Evolutionary conservation across 37 sponge, comb jelly and placozoan species (phyloP), one percentile per base, ranked within the genome.

Genomic region (Halisarca cf. caerulea): DNA sequence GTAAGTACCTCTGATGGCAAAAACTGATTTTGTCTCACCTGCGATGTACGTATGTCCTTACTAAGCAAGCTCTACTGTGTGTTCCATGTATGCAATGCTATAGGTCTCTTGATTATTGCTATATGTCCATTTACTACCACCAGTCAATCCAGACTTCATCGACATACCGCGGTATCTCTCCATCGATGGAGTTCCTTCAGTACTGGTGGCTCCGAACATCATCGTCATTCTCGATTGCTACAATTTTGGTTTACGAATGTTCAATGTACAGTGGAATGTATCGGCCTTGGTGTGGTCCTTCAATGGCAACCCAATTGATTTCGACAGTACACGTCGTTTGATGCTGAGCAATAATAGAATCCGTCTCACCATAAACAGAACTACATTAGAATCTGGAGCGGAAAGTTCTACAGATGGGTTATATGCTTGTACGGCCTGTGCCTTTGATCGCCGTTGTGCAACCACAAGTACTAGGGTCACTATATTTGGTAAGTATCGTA

Each of bases 401-500:
- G 77, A 74, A 6, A 2, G 1, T 41, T 33, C 38, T n/a, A 74
- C 77, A n/a, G 77, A 74, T 41, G 77, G 77, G 0, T 2, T 43
- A 2, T 74, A 74, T 37, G 21, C 77, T n/a, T 74, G 77, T 38
- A 43, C n/a, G 44, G 44, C 44, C 9, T 74, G 77, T 23, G 24
- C 24, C 20, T 11, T 6, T 4, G 45, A 74, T 74, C 1, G 24
- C 9, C 2, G 25, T 1, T 74, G 77, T 38, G 25, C 2, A 23
- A 40, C 43, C 17, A 74, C 3, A 40, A 74, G 23, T 21, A 74
- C 77, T 2, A 41, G 25, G 17, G 44, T 74, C 6, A 74, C n/a
- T 9, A 74, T 74, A 74, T 74, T 74, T 74, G 77, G 77, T 74
- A 41, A 74, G 77, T 8, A 7, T 62, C 11, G 51, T 47, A 47